phyloP scores from a whole-genome alignment of 2,888 invertebrate genomes.

The Asteroscopus sphinx region DNA sequence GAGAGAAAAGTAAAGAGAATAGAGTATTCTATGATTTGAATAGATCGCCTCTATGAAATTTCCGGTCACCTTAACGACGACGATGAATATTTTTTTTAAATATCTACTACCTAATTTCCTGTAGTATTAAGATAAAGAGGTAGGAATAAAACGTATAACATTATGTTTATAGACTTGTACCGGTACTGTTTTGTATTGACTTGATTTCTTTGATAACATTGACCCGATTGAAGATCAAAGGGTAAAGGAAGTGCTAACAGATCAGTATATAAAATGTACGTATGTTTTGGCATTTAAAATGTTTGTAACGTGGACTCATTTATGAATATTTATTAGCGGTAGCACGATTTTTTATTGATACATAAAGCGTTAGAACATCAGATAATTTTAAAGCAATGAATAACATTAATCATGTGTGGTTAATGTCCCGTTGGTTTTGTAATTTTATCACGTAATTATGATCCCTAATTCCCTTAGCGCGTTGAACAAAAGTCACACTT shows the following conservation, averaged over 20 bases:
- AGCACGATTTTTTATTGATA: conserved; percentile 15
- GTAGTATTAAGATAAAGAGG: background rate
- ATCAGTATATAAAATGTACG: conserved; percentile 65
- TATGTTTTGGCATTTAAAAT: conserved; percentile 35
- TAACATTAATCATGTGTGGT: conserved; percentile 17
- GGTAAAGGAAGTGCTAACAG: conserved; percentile 68
- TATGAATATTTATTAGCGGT: conserved; percentile 23
- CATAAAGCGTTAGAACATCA: conserved; percentile 32
- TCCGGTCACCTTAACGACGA: background rate
- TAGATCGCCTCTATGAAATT: background rate
- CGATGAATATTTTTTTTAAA: too few relatives aligned
- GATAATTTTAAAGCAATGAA: conserved; percentile 16
- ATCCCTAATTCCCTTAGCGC: background rate
- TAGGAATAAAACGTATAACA: background rate
- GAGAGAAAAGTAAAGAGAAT: too few relatives aligned
- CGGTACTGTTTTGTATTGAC: conserved; percentile 62
- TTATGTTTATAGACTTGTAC: conserved; percentile 64
- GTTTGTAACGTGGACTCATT: conserved; percentile 7
- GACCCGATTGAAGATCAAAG: conserved; percentile 62
- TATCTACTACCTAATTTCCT: background rate
- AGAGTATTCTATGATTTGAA: too few relatives aligned
- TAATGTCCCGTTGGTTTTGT: conserved; percentile 22
- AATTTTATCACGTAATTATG: conserved; percentile 3
- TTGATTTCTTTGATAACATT: conserved; percentile 67
- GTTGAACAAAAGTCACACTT: background rate